Evolutionary conservation across 2,797 vertebrate species (phyloP).

Genomic region (Schizopygopsis malacanthus): DNA sequence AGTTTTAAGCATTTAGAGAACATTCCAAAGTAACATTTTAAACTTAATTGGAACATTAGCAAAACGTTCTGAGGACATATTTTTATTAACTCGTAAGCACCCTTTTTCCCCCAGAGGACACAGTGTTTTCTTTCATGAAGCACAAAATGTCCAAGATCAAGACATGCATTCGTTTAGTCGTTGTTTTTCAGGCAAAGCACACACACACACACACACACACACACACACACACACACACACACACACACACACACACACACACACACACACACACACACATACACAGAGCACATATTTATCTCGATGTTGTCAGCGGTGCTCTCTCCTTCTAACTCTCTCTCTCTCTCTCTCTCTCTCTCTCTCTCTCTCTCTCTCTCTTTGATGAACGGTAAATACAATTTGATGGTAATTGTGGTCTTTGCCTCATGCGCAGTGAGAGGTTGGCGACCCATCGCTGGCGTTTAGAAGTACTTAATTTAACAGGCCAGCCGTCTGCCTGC

Average conservation of each 20-base stretch:
- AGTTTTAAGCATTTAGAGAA: too few species aligned
- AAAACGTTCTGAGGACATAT: too few species aligned
- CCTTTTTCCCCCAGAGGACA: too few species aligned
- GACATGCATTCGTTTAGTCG: neutral
- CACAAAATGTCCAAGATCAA: too few species aligned
- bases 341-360: neutral
- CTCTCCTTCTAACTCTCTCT: neutral
- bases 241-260: neutral
- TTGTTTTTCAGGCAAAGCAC: neutral
- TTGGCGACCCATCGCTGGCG: slow-evolving; percentile 36
- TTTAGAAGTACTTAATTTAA: slow-evolving; percentile 64
- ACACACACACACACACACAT: neutral
- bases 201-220: neutral
- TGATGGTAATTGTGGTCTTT: slow-evolving; percentile 64
- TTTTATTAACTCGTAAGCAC: too few species aligned
- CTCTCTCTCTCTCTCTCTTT: neutral
- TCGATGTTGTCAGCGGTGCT: neutral
- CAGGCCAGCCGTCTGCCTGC: slow-evolving; percentile 22
- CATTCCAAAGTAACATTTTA: too few species aligned
- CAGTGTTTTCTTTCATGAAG: too few species aligned
- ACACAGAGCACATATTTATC: neutral
- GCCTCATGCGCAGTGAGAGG: slow-evolving; percentile 38
- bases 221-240: neutral
- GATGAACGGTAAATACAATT: slow-evolving; percentile 39
- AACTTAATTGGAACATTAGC: too few species aligned